Conservation (phyloP, 2,888 invertebrate genomes). For the Cantharis lateralis region DNA sequence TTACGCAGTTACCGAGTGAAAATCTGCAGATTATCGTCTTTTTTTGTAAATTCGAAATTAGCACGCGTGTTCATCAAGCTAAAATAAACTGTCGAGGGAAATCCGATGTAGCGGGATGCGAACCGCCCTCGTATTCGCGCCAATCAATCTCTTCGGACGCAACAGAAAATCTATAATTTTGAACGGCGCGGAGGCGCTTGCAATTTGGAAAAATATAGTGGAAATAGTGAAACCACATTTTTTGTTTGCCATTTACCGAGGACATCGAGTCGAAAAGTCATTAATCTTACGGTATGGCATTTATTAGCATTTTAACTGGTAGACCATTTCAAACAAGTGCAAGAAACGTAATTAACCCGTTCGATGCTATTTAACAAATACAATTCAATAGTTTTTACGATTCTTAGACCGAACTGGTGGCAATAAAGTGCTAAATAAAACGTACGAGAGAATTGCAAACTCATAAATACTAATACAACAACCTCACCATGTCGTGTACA, state of each 20-base stretch:
- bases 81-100: background rate
- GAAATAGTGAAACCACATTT: background rate
- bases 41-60: background rate
- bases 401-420: background rate
- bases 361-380: conserved; percentile 4
- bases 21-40: background rate
- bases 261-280: background rate
- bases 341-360: conserved; percentile 3
- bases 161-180: background rate
- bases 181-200: background rate
- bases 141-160: background rate
- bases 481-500: background rate
- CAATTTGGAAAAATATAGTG: background rate
- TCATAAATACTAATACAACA: background rate
- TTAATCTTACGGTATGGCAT: background rate
- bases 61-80: background rate
- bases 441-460: background rate
- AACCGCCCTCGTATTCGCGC: background rate
- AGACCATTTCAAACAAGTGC: background rate
- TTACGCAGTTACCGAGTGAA: conserved; percentile 2
- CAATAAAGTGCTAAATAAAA: background rate
- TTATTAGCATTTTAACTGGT: conserved; percentile 1
- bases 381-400: background rate
- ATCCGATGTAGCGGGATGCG: background rate
- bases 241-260: background rate